phyloP scores from a whole-genome alignment of 2,888 invertebrate genomes.

The Caenorhabditis wallacei region DNA sequence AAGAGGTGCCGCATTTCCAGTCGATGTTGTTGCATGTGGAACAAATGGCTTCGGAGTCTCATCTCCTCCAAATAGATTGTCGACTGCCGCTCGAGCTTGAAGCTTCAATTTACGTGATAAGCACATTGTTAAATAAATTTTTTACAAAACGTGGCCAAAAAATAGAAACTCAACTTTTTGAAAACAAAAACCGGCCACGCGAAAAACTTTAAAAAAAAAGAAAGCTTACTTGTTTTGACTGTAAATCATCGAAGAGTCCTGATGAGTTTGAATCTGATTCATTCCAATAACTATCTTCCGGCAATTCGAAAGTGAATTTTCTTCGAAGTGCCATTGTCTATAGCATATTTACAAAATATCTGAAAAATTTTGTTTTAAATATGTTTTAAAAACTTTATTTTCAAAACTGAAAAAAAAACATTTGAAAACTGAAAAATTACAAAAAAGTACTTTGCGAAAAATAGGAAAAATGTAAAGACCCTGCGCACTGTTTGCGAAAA shows the following conservation, averaged over 20 bases:
- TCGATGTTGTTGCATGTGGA: conserved; percentile 32
- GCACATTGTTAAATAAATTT: conserved; percentile 35
- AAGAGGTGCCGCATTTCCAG: conserved; percentile 12
- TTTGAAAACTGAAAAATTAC: background rate
- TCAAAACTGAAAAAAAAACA: background rate
- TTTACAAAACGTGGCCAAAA: background rate
- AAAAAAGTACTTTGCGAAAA: conserved; percentile 3
- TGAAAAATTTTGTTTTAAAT: conserved; percentile 6
- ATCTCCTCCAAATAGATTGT: conserved; percentile 72
- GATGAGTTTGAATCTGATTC: conserved; percentile 70
- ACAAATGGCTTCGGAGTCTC: conserved; percentile 61
- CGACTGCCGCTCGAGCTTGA: conserved; percentile 73
- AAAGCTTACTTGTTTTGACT: conserved; percentile 71
- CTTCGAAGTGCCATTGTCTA: conserved; percentile 71
- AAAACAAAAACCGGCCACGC: conserved; percentile 46
- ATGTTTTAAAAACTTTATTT: background rate
- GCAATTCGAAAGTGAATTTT: conserved; percentile 80
- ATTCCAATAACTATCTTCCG: conserved; percentile 80
- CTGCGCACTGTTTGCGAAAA: conserved; percentile 41
- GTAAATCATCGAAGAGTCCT: conserved; percentile 75
- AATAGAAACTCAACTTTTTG: background rate
- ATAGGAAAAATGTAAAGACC: background rate
- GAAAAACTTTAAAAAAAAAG: background rate
- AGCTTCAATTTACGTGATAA: conserved; percentile 59
- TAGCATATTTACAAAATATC: conserved; percentile 30